These are phyloP conservation scores for Gavialis gangeticus DNA, from an alignment of 2,113 vertebrate genomes.

Conservation along the genomic window DNA sequence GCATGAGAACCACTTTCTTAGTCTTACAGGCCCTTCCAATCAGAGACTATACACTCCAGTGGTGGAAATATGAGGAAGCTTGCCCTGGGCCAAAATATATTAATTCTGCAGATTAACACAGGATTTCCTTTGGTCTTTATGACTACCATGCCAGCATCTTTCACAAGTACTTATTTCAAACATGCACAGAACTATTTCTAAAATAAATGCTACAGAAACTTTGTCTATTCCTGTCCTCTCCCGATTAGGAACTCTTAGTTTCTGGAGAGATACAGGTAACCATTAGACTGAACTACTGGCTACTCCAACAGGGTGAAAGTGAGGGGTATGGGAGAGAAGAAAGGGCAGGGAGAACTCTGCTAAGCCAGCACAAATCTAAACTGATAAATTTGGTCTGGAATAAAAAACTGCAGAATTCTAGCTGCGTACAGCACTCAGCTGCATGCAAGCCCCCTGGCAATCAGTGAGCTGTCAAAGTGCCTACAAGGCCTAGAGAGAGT, in stretches of 20 bases:
- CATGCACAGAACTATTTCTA: neutral
- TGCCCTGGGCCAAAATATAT: neutral
- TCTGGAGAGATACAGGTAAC: no score
- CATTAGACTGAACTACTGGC: no score
- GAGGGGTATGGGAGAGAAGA: no score
- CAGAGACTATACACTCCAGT: neutral
- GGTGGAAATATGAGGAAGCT: neutral
- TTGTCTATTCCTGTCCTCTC: neutral
- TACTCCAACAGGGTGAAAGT: neutral
- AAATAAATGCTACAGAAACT: slow-evolving; percentile 5
- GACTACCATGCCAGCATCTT: neutral
- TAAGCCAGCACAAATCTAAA: neutral
- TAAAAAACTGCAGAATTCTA: neutral
- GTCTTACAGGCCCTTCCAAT: neutral
- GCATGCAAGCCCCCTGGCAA: slow-evolving; percentile 4
- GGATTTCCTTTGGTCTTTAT: neutral
- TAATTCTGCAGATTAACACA: neutral
- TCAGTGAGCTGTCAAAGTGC: neutral
- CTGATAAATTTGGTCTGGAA: slow-evolving; percentile 40
- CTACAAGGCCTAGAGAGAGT: slow-evolving; percentile 38
- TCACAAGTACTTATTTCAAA: neutral
- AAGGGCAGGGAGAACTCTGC: no score
- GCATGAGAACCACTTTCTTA: slow-evolving; percentile 9
- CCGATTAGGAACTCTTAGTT: neutral
- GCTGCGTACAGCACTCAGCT: neutral